A percentile compares a stretch with the other conserved stretches of the same genome.
phyloP scores from a whole-genome alignment of 2,888 invertebrate genomes.

The Pycnomerus fuliginosus region DNA sequence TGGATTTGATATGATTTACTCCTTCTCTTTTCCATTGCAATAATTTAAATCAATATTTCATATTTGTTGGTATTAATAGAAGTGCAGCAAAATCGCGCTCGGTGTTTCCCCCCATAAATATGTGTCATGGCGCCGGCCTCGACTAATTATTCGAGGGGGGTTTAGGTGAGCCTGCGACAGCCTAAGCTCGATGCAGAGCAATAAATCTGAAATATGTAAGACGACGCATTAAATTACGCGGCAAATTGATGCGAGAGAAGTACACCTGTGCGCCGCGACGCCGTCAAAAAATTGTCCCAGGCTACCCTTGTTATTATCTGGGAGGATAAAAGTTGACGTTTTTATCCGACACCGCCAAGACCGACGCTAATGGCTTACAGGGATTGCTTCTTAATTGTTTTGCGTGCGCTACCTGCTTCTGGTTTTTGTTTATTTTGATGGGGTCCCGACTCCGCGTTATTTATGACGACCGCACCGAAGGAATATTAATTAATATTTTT shows the following conservation, averaged over 20 bases:
- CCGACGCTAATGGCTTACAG: constrained; percentile 18
- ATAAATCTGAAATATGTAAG: constrained; percentile 46
- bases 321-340: too few species aligned
- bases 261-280: constrained; percentile 28
- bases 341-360: too few species aligned
- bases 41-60: too few species aligned
- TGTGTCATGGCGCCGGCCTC: constrained; percentile 7
- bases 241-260: constrained; percentile 40
- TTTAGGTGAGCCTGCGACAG: constrained; percentile 24
- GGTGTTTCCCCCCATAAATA: constrained; percentile 4
- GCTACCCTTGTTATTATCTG: constrained; percentile 9
- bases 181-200: constrained; percentile 28
- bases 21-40: too few species aligned
- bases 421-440: constrained; percentile 6
- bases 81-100: constrained; percentile 7
- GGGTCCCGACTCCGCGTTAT: constrained; percentile 3
- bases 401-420: constrained; percentile 8
- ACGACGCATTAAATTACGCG: constrained; percentile 43
- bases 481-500: neutral
- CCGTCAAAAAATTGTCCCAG: constrained; percentile 18
- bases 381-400: constrained; percentile 23
- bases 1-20: too few species aligned
- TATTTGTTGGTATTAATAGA: too few species aligned
- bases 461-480: constrained; percentile 4
- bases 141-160: constrained; percentile 23